Conservation (phyloP, 2,888 invertebrate genomes). For the Nesidiocoris tenuis region DNA sequence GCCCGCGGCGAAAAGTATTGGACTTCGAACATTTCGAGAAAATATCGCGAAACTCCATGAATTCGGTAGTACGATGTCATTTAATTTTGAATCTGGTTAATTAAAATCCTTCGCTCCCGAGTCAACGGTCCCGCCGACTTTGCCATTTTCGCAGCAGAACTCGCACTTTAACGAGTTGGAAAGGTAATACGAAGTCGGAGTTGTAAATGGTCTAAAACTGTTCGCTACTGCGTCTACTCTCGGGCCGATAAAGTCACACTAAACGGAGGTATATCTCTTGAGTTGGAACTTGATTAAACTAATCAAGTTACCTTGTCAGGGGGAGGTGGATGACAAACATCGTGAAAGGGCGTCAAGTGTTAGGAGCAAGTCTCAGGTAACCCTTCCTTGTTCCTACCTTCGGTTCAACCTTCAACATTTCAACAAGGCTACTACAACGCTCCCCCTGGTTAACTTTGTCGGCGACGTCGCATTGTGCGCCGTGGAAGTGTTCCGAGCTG, state of each 20-base stretch:
- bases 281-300: constrained; percentile 39
- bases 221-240: neutral
- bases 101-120: neutral
- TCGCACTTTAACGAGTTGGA: neutral
- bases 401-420: neutral
- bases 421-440: neutral
- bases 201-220: neutral
- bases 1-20: too few relatives aligned
- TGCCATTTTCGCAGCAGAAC: neutral
- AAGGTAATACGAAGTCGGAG: neutral
- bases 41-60: too few relatives aligned
- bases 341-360: neutral
- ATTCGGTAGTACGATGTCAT: too few relatives aligned
- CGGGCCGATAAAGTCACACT: constrained; percentile 31
- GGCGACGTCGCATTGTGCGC: neutral
- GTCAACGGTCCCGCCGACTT: neutral
- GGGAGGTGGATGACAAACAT: constrained; percentile 20
- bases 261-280: constrained; percentile 35
- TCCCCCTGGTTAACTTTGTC: neutral
- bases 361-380: neutral
- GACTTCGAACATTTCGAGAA: too few relatives aligned
- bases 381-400: neutral
- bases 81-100: too few relatives aligned
- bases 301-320: constrained; percentile 36
- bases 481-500: neutral